These are phyloP conservation scores for Anguilla anguilla DNA, from an alignment of 2,797 vertebrate species.

Conservation along the genomic window DNA sequence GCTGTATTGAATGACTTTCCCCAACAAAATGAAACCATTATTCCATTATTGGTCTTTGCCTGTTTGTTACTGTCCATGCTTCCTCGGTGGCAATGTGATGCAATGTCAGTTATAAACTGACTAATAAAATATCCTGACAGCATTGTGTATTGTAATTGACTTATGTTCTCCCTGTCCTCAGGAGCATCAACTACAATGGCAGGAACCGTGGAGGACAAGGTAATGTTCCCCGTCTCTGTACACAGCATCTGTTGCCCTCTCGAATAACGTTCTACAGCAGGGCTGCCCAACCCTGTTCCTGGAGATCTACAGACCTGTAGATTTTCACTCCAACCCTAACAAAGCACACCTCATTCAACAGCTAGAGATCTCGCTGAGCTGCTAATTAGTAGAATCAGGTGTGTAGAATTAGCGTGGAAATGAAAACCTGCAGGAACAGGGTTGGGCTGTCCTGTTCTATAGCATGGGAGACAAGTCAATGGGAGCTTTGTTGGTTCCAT, in stretches of 20 bases:
- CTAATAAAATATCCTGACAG: slow-evolving; percentile 27
- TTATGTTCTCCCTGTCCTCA: slow-evolving; percentile 45
- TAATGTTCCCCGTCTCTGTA: slow-evolving; percentile 53
- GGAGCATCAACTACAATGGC: slow-evolving; percentile 73
- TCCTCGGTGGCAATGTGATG: background rate
- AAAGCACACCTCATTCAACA: no score
- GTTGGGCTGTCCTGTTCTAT: no score
- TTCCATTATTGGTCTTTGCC: background rate
- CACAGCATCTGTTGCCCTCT: background rate
- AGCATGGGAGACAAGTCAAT: background rate
- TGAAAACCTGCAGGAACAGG: no score
- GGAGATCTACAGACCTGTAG: no score
- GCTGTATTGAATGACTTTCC: background rate
- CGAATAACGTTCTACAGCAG: background rate
- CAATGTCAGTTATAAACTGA: slow-evolving; percentile 3
- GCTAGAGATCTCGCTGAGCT: no score
- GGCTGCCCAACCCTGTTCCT: no score
- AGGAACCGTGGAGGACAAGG: slow-evolving; percentile 74
- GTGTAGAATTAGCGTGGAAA: no score
- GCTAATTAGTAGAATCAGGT: no score
- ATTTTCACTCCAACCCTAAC: no score
- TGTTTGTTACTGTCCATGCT: slow-evolving; percentile 17
- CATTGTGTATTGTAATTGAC: background rate
- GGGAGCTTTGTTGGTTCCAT: background rate
- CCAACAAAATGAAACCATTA: background rate